Evolutionary conservation across 2,888 invertebrate species (phyloP).

Genomic region (Trypoxylon attenuatum): DNA sequence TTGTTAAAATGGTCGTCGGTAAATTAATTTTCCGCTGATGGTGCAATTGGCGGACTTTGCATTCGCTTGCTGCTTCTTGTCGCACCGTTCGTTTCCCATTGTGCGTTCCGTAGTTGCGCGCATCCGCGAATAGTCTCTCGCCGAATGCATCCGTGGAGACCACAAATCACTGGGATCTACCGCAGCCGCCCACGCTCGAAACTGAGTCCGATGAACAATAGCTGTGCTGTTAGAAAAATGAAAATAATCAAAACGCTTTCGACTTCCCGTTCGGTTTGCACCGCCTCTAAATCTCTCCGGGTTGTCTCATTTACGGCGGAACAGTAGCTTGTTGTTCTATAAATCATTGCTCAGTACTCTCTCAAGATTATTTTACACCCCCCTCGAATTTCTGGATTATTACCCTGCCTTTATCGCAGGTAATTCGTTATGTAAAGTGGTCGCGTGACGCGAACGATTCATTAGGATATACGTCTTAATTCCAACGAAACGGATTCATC

Average conservation of each 20-base stretch:
- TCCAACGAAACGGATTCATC: too few relatives aligned
- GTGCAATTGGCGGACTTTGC: conserved; percentile 23
- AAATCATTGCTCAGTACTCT: too few relatives aligned
- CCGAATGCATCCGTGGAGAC: neutral
- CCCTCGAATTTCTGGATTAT: too few relatives aligned
- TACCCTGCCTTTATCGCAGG: too few relatives aligned
- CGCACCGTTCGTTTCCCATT: conserved; percentile 37
- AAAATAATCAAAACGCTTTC: neutral
- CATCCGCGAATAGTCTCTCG: neutral
- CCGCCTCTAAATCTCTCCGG: neutral
- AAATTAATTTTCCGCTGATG: neutral
- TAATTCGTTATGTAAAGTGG: too few relatives aligned
- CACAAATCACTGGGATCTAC: neutral
- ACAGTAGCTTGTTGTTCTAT: too few relatives aligned
- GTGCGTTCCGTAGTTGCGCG: too few relatives aligned
- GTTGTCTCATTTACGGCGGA: too few relatives aligned
- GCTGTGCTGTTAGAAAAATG: neutral
- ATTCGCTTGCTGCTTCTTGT: conserved; percentile 38
- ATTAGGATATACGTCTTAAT: too few relatives aligned
- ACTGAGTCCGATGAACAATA: neutral
- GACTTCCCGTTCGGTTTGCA: neutral
- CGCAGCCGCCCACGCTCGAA: neutral
- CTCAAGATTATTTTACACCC: too few relatives aligned
- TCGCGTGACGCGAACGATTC: too few relatives aligned
- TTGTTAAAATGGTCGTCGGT: neutral